Base-by-base conservation (phyloP, 2,797 vertebrate genomes). In the Lindbergichthys nudifrons region DNA sequence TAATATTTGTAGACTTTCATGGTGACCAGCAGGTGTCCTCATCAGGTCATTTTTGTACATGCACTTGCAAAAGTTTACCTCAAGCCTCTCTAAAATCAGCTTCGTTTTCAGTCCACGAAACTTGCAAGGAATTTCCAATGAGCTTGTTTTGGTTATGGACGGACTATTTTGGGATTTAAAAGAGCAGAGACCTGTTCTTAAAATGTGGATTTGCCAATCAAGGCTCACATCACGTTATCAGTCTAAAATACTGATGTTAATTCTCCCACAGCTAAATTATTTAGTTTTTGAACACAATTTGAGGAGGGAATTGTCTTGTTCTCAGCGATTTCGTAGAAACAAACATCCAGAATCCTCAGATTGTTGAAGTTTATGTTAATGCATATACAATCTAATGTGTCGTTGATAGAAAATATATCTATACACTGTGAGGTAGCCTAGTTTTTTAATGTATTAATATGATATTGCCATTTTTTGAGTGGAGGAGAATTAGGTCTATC, bases 11-110 rank as follows among this genome's bases (percentile, higher is more conserved):
- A 36, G 51, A 54, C 41, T 19, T 23, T 14, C 43, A 42, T 19
- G 9, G 7, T 30, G n/a, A 61, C 83, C 83, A 88, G 71, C 76
- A 87, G 85, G 30, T 56, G 88, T 70, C 85, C 16, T 57, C 52
- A 19, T 39, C 3, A 51, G 26, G 18, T 39, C 39, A 51, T 13
- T 43, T 19, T 10, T 47, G 15, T n/a, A 2, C 0, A 10, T 43
- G 0, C 11, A 21, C 21, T 26, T 26, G 26, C 26, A 26, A 4
- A 30, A 39, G 7, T 66, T 19, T 65, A 41, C 3, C 23, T 60
- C n/a, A 10, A 7, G 21, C 26, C 13, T 12, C 13, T 12, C 19
- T 45, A 21, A 60, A 72, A 26, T 77, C 30, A 41, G 3, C 32
- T 73, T 75, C 62, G 53, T 66, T 13, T 60, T 45, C n/a, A 23